Evolutionary conservation across 1,140 invertebrate species (phyloP), one percentile per base, ranked within the genome.

Genomic region (Ruditapes philippinarum): DNA sequence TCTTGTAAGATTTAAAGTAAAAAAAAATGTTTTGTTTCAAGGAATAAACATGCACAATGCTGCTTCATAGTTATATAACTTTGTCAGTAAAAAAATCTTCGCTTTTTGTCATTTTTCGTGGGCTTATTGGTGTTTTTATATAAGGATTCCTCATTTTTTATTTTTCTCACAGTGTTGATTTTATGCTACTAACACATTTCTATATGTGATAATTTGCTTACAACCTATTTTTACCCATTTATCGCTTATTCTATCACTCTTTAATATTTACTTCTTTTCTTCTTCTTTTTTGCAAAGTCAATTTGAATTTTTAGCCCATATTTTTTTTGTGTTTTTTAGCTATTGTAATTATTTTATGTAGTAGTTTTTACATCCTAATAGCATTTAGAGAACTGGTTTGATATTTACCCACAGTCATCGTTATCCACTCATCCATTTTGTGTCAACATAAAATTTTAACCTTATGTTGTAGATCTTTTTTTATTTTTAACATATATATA

Each of bases 391-490:
- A 65, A 70, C 38, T 70, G 65, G 14, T 38, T 70, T 31, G 28
- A 31, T 38, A 4, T 65, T 31, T 70, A 70, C 80, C 80, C 80
- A 82, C 80, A 82, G 80, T 82, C 80, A 74, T 89, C 70, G 40
- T 78, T 31, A 78, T 33, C 65, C 51, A 40, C 62, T 49, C 38
- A 36, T 51, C 5, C 25, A 49, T 51, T 78, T n/a, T 51, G 12
- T 78, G 74, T 78, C n/a, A 36, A 45, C 36, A 54, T 51, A 31
- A 51, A 33, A 36, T 78, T 31, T 45, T n/a, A 17, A 25, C 74
- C 45, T 78, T 78, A 31, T 78, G 74, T 78, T 78, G 74, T 78
- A 74, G 40, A 2, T n/a, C n/a, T 88, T 54, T 73, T 80, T 81
- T 83, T 42, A 57, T 88, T 81, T 65, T 79, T 81, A 31, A 45